Evolutionary conservation across 2,797 vertebrate species (phyloP).

Genomic region (Apodemus agrarius): DNA sequence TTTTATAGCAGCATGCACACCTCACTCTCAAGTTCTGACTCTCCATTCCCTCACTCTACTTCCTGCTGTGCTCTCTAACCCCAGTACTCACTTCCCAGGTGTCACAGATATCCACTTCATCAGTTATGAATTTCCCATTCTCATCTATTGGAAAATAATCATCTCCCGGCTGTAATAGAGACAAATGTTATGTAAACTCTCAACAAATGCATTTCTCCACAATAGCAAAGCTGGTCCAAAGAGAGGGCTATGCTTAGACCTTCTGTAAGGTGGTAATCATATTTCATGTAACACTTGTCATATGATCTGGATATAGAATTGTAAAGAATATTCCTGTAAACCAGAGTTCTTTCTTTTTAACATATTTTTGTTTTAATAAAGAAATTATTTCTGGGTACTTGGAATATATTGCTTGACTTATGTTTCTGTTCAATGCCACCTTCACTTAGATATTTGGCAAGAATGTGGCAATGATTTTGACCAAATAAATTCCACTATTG

Average conservation of each 20-base stretch:
- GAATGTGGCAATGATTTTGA: not conserved
- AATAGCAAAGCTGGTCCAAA: not conserved
- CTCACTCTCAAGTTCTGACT: not conserved
- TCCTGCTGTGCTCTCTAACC: not conserved
- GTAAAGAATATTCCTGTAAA: not conserved
- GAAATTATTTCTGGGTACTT: not conserved
- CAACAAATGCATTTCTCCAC: not conserved
- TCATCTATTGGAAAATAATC: not conserved
- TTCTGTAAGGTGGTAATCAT: not conserved
- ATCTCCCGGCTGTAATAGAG: not conserved
- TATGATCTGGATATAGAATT: not conserved
- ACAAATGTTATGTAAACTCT: not conserved
- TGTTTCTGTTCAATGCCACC: not conserved
- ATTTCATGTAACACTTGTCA: not conserved
- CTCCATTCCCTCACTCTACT: not conserved
- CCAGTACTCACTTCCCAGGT: not conserved
- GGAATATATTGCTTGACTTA: not conserved
- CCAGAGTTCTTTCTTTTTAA: not conserved
- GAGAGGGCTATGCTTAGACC: not conserved
- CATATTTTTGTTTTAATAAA: not conserved
- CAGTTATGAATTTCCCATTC: not conserved
- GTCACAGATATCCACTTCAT: constrained; percentile 6
- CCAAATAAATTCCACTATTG: not conserved
- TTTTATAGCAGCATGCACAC: not conserved
- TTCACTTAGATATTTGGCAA: not conserved